phyloP scores from a whole-genome alignment of 2,113 vertebrate genomes.

The Todiramphus saurophagus region DNA sequence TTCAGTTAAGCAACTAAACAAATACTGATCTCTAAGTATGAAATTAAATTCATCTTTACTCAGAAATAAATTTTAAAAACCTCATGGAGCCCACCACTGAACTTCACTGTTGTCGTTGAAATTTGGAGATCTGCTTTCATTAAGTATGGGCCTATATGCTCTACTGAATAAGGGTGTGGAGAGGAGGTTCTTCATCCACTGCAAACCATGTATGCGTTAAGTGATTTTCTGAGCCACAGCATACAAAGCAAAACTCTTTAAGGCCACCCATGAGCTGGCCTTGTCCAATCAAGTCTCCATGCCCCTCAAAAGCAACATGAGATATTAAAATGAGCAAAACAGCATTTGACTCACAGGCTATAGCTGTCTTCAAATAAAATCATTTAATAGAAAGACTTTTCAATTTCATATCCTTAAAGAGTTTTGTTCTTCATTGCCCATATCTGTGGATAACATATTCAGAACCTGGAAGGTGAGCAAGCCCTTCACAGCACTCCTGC shows the following conservation, averaged over 20 bases:
- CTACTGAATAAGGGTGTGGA: background rate
- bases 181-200: background rate
- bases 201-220: background rate
- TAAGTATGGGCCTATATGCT: background rate
- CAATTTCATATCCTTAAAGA: background rate
- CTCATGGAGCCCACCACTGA: background rate
- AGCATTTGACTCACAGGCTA: background rate
- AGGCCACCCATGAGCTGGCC: background rate
- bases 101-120: background rate
- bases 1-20: background rate
- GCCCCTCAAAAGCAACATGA: background rate
- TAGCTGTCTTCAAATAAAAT: background rate
- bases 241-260: background rate
- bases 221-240: background rate
- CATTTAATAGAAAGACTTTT: background rate
- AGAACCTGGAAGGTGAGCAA: background rate
- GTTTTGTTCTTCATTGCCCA: background rate
- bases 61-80: background rate
- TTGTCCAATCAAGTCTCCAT: background rate
- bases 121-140: background rate
- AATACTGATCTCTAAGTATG: background rate
- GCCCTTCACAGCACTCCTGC: background rate
- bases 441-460: background rate
- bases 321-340: background rate
- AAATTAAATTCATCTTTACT: background rate